These are phyloP conservation scores for Abscondita cerata DNA, from an alignment of 2,888 invertebrate genomes.

Conservation along the genomic window DNA sequence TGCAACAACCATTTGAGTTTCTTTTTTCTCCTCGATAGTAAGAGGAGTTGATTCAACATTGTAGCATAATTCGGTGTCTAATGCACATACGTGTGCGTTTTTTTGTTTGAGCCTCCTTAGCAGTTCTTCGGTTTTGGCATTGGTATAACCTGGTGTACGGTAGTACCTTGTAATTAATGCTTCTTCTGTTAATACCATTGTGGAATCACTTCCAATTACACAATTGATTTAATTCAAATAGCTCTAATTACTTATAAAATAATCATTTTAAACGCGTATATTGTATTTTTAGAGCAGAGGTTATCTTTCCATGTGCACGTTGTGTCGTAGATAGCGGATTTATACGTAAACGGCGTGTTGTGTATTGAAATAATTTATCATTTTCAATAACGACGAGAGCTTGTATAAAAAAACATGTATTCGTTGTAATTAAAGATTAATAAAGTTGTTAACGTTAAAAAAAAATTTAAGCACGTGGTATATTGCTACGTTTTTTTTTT, in stretches of 20 bases:
- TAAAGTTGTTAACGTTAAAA: no score
- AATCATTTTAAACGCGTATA: constrained; percentile 7
- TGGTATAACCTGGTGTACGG: constrained; percentile 67
- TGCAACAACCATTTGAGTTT: constrained; percentile 81
- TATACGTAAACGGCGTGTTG: constrained; percentile 5
- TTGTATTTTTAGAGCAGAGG: constrained; percentile 19
- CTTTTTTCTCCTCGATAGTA: constrained; percentile 66
- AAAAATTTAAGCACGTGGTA: no score
- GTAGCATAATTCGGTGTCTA: constrained; percentile 81
- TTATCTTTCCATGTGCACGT: constrained; percentile 27
- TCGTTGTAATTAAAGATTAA: no score
- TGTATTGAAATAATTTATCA: neutral
- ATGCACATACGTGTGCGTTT: constrained; percentile 59
- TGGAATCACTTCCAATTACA: constrained; percentile 1
- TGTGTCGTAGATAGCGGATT: constrained; percentile 18
- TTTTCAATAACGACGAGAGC: neutral
- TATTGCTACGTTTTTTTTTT: no score
- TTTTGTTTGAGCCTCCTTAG: constrained; percentile 62
- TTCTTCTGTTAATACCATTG: constrained; percentile 19
- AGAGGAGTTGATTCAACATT: constrained; percentile 73
- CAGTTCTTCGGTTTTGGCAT: constrained; percentile 66
- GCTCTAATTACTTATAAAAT: constrained; percentile 8
- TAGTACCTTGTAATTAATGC: constrained; percentile 65
- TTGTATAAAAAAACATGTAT: no score
- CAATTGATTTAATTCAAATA: neutral